Conservation (phyloP, 2,888 invertebrate genomes). For the Epsilonema sp. region DNA sequence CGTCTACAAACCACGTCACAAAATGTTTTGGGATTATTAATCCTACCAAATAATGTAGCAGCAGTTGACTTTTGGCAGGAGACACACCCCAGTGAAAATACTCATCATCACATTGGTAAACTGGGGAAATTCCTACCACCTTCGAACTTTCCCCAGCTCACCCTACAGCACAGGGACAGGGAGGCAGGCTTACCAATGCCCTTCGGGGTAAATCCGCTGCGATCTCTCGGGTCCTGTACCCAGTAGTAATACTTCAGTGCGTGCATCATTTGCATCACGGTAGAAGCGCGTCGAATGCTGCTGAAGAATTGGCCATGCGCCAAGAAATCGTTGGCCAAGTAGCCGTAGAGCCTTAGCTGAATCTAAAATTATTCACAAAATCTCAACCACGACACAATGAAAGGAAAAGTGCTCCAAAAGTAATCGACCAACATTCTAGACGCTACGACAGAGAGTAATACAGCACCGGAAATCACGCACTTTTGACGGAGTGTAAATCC, state of each 20-base stretch:
- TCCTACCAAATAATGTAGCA: no score
- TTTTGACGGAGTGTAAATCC: conserved; percentile 91
- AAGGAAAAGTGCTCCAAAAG: no score
- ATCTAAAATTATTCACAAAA: no score
- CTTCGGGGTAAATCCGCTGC: conserved; percentile 84
- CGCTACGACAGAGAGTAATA: no score
- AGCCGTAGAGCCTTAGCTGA: conserved; percentile 53
- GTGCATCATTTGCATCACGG: conserved; percentile 90
- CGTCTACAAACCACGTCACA: neutral
- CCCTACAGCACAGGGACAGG: no score
- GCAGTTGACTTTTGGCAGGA: no score
- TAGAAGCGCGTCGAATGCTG: conserved; percentile 59
- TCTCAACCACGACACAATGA: no score
- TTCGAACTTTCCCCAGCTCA: no score
- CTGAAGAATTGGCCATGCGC: conserved; percentile 60
- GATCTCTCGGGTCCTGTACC: conserved; percentile 82
- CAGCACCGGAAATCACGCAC: conserved; percentile 38
- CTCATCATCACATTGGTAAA: no score
- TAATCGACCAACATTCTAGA: no score
- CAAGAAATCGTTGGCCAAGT: conserved; percentile 93
- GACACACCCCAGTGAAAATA: no score
- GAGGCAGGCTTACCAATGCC: conserved; percentile 78
- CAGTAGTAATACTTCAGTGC: conserved; percentile 98
- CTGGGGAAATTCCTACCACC: no score
- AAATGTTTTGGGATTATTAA: neutral